Evolutionary conservation across 2,888 invertebrate species (phyloP).

Genomic region (Drosophila rubida): DNA sequence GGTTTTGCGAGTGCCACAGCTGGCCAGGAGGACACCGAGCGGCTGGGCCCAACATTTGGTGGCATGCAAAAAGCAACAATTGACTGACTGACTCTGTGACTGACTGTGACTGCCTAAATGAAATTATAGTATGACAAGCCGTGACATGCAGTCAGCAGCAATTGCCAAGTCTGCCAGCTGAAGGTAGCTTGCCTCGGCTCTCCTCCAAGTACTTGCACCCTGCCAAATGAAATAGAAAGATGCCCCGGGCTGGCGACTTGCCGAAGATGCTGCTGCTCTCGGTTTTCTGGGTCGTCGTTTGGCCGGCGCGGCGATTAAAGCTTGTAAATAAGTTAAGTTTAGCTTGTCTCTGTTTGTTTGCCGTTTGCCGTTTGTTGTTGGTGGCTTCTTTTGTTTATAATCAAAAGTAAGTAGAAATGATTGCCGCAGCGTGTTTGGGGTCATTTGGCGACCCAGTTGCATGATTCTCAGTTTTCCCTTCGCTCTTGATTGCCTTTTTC

Average conservation of each 20-base stretch:
- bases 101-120: conserved; percentile 56
- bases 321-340: conserved; percentile 61
- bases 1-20: conserved; percentile 29
- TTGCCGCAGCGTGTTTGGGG: conserved; percentile 75
- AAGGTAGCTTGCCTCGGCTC: conserved; percentile 47
- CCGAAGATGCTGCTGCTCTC: conserved; percentile 17
- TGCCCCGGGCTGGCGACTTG: conserved; percentile 18
- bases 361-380: conserved; percentile 34
- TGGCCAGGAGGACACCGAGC: conserved; percentile 62
- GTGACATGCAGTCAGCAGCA: conserved; percentile 50
- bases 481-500: conserved; percentile 20
- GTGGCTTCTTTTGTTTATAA: conserved; percentile 63
- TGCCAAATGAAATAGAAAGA: conserved; percentile 73
- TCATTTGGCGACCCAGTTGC: conserved; percentile 72
- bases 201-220: conserved; percentile 31
- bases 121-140: conserved; percentile 58
- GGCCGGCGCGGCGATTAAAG: conserved; percentile 54
- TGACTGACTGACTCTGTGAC: conserved; percentile 20
- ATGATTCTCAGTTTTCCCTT: conserved; percentile 48
- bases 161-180: conserved; percentile 22
- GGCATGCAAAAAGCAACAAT: conserved; percentile 70
- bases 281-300: conserved; percentile 69
- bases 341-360: conserved; percentile 1
- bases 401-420: conserved; percentile 81
- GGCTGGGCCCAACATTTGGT: conserved; percentile 68